phyloP scores from a whole-genome alignment of 2,888 invertebrate genomes.

The Pantelozetes paolii region DNA sequence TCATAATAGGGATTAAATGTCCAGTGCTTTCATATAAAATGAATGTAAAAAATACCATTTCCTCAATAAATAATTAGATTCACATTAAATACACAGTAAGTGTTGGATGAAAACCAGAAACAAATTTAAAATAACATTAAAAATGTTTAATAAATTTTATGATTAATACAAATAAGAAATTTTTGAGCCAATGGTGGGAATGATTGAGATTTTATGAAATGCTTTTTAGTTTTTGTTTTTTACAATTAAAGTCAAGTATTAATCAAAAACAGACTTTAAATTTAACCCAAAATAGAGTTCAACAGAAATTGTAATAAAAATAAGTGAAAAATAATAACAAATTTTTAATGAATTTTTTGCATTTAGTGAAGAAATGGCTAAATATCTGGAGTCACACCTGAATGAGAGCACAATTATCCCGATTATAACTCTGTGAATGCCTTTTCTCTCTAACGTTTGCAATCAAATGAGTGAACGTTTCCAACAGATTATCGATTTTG shows the following conservation, averaged over 20 bases:
- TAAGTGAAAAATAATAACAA: not conserved
- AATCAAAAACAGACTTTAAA: not conserved
- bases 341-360: not conserved
- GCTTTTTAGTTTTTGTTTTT: not conserved
- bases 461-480: not conserved
- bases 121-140: not conserved
- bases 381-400: conserved; percentile 36
- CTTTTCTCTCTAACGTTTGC: not conserved
- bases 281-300: not conserved
- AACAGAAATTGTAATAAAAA: not conserved
- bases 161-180: not conserved
- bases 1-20: conserved; percentile 27
- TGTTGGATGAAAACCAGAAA: conserved; percentile 9
- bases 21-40: not conserved
- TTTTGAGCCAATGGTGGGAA: not conserved
- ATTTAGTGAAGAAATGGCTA: too few relatives aligned
- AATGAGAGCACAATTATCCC: conserved; percentile 19
- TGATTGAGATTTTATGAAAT: not conserved
- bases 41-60: not conserved
- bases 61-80: conserved; percentile 26
- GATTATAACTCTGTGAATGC: conserved; percentile 4
- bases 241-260: not conserved
- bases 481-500: conserved; percentile 18
- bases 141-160: conserved; percentile 3
- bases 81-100: not conserved